These are phyloP conservation scores for Acleris holmiana DNA, from an alignment of 2,888 invertebrate genomes.

Conservation along the genomic window DNA sequence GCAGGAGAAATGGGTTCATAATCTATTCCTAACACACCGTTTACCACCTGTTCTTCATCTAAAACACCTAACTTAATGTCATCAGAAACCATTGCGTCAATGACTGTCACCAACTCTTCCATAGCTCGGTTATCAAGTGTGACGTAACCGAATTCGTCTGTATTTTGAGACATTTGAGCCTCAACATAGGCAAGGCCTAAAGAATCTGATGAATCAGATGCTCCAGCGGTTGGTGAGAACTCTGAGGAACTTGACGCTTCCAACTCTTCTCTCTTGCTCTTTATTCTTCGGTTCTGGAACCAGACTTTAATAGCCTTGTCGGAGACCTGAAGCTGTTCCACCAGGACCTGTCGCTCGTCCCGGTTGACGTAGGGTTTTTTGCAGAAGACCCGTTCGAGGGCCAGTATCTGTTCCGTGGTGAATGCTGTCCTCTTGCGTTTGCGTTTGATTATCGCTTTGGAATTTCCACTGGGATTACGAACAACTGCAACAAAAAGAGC, in stretches of 20 bases:
- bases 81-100: slow-evolving; percentile 50
- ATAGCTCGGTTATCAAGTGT: slow-evolving; percentile 57
- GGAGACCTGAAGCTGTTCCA: slow-evolving; percentile 83
- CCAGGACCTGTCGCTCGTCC: slow-evolving; percentile 87
- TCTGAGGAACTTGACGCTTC: slow-evolving; percentile 24
- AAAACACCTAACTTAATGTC: slow-evolving; percentile 28
- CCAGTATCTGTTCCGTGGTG: slow-evolving; percentile 88
- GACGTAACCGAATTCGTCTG: slow-evolving; percentile 58
- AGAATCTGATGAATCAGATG: slow-evolving; percentile 25
- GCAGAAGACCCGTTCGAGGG: slow-evolving; percentile 88
- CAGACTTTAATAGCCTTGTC: slow-evolving; percentile 91
- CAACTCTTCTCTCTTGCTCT: slow-evolving; percentile 80
- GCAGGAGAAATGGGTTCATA: slow-evolving; percentile 70
- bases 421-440: slow-evolving; percentile 90
- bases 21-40: slow-evolving; percentile 36
- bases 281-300: slow-evolving; percentile 91
- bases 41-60: slow-evolving; percentile 25
- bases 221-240: slow-evolving; percentile 16
- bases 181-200: slow-evolving; percentile 53
- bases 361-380: slow-evolving; percentile 87
- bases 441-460: slow-evolving; percentile 53
- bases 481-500: slow-evolving; percentile 42
- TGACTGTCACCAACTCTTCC: slow-evolving; percentile 51
- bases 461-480: slow-evolving; percentile 42
- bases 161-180: slow-evolving; percentile 52